Conservation (phyloP, 2,797 vertebrate genomes). For the Siniperca undulata region DNA sequence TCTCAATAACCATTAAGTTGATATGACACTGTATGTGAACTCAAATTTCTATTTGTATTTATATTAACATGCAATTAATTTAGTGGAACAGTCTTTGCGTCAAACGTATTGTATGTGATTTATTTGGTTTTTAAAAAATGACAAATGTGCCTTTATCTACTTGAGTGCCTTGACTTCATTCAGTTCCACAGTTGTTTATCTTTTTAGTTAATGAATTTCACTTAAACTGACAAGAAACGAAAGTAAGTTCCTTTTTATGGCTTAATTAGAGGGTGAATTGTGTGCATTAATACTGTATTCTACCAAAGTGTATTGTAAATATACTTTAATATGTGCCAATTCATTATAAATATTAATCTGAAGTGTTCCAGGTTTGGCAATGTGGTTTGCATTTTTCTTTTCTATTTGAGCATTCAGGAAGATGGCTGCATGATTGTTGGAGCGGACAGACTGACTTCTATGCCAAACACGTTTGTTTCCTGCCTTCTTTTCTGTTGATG, state of each 20-base stretch:
- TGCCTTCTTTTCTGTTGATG: constrained; percentile 53
- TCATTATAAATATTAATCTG: constrained; percentile 54
- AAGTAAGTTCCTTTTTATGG: constrained; percentile 16
- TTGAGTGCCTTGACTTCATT: constrained; percentile 31
- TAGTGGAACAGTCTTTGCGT: constrained; percentile 14
- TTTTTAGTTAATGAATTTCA: constrained; percentile 55
- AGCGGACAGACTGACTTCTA: constrained; percentile 49
- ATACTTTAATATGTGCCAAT: constrained; percentile 62
- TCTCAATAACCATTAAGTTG: constrained; percentile 3
- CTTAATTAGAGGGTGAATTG: constrained; percentile 32
- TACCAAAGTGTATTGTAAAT: constrained; percentile 71
- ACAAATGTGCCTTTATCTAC: constrained; percentile 42
- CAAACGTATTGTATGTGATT: constrained; percentile 12
- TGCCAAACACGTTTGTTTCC: constrained; percentile 57
- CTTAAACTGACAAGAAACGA: constrained; percentile 51
- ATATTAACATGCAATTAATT: neutral
- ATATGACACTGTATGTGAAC: constrained; percentile 6
- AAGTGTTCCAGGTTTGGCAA: constrained; percentile 68
- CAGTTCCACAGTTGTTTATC: constrained; percentile 4
- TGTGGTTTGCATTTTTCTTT: constrained; percentile 62
- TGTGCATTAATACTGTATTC: constrained; percentile 57
- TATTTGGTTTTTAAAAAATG: neutral
- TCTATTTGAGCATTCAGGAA: constrained; percentile 63
- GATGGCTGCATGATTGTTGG: constrained; percentile 50
- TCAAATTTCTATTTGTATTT: constrained; percentile 38